Conservation (phyloP, 2,113 vertebrate species). For the Bubo bubo region DNA sequence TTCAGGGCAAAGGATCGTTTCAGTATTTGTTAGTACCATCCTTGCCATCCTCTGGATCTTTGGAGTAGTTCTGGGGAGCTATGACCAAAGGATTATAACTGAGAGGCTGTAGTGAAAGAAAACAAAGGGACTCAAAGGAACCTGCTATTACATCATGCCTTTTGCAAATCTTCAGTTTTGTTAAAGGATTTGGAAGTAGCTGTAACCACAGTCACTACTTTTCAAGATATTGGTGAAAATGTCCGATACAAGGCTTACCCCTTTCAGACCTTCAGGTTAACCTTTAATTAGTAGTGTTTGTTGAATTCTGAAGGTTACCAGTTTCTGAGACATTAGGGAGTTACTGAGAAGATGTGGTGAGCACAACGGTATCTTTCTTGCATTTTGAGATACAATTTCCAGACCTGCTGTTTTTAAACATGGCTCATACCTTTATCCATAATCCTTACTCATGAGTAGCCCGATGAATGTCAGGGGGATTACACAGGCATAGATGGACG, state of each 20-base stretch:
- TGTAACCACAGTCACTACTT: neutral
- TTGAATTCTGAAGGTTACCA: neutral
- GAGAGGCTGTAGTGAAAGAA: neutral
- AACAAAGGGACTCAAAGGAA: neutral
- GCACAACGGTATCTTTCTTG: neutral
- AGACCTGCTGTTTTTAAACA: neutral
- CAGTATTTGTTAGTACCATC: neutral
- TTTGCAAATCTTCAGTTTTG: neutral
- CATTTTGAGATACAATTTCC: neutral
- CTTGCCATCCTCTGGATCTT: neutral
- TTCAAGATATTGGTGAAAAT: neutral
- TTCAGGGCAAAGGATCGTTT: neutral
- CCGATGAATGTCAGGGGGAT: neutral
- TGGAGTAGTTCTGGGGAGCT: neutral
- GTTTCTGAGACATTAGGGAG: neutral
- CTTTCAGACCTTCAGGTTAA: neutral
- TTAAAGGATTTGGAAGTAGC: neutral
- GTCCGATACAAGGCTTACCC: neutral
- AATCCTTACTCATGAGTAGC: neutral
- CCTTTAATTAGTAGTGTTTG: neutral
- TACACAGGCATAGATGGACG: neutral
- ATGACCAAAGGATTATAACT: neutral
- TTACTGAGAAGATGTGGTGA: neutral
- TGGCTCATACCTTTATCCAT: neutral
- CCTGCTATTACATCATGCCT: neutral